Conservation (phyloP, 2,797 vertebrate species). For the Austrolebias charrua region DNA sequence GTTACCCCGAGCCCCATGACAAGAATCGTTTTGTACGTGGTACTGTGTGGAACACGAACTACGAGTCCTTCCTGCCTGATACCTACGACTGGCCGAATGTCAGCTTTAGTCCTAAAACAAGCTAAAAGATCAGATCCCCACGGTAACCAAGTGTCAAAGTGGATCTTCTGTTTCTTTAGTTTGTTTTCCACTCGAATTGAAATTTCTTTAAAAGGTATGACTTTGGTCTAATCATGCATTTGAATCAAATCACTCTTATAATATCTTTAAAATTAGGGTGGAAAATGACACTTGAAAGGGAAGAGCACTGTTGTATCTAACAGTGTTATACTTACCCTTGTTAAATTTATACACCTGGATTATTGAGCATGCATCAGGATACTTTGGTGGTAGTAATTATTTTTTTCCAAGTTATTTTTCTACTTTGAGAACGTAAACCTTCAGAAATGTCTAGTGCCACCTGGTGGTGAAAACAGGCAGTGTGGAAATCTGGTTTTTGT, state of each 20-base stretch:
- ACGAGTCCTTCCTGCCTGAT: conserved; percentile 93
- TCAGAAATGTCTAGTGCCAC: conserved; percentile 14
- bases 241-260: conserved; percentile 11
- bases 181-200: neutral
- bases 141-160: conserved; percentile 15
- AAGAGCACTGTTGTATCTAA: conserved; percentile 1
- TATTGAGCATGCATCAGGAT: too few species aligned
- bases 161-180: neutral
- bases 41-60: conserved; percentile 87
- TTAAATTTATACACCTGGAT: too few species aligned
- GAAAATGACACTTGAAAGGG: conserved; percentile 12
- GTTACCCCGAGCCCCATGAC: conserved; percentile 91
- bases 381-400: too few species aligned
- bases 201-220: neutral
- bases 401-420: conserved; percentile 7
- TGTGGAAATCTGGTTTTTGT: conserved; percentile 4
- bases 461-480: conserved; percentile 36
- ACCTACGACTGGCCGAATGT: conserved; percentile 91
- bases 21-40: conserved; percentile 85
- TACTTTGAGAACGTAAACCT: neutral
- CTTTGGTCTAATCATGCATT: conserved; percentile 24
- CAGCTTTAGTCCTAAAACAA: conserved; percentile 69
- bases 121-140: conserved; percentile 45
- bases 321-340: too few species aligned
- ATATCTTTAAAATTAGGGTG: conserved; percentile 25